Percentiles rank a stretch among this genome's conserved stretches.
phyloP scores from a whole-genome alignment of 2,888 invertebrate genomes.

The Sclerodermus sp. region DNA sequence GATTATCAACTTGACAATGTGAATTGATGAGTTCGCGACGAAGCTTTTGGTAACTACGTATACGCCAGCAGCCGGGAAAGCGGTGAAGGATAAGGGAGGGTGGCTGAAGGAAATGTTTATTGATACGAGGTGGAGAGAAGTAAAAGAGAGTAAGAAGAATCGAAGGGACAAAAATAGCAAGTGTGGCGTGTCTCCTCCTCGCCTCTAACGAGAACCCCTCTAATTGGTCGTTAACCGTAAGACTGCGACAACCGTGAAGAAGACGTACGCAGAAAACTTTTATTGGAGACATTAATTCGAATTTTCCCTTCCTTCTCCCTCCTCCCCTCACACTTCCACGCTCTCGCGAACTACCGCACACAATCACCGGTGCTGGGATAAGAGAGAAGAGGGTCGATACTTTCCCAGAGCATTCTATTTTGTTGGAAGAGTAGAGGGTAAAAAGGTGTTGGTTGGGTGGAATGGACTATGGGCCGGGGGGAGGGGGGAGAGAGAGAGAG shows the following conservation, averaged over 20 bases:
- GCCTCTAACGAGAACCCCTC: conserved; percentile 19
- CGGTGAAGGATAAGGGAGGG: background rate
- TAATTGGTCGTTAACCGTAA: conserved; percentile 27
- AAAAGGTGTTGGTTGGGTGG: too few species aligned
- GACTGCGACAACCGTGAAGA: conserved; percentile 5
- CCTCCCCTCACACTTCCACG: background rate
- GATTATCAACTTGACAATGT: too few species aligned
- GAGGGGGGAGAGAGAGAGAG: too few species aligned
- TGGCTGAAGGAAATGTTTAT: background rate
- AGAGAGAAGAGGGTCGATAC: conserved; percentile 9
- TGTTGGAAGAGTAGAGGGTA: too few species aligned
- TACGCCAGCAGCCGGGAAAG: background rate
- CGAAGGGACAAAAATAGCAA: too few species aligned
- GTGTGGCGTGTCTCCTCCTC: too few species aligned
- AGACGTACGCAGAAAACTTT: conserved; percentile 20
- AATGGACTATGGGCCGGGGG: too few species aligned
- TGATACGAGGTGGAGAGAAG: background rate
- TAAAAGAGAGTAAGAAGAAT: background rate
- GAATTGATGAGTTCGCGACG: too few species aligned
- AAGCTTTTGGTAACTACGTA: too few species aligned
- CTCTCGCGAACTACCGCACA: too few species aligned
- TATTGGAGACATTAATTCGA: conserved; percentile 21
- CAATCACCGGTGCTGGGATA: background rate
- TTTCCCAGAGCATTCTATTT: background rate
- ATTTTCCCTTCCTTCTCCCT: conserved; percentile 6